Evolutionary conservation across 1,140 invertebrate genomes (phyloP), one percentile per base, ranked within the genome.

Genomic region (Agrilus planipennis): DNA sequence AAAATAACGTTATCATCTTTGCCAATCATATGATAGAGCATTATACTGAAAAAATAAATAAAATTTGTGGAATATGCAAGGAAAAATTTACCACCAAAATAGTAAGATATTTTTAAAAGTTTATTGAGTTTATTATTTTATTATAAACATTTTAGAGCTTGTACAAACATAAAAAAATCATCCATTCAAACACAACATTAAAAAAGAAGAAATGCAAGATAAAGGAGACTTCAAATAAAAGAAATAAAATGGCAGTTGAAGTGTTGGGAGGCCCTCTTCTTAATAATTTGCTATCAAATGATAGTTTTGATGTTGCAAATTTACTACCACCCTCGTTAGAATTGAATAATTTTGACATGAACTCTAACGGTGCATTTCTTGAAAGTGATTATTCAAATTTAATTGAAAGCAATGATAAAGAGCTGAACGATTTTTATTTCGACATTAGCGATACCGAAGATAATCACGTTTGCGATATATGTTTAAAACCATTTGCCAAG

Each of bases 381-480:
- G 49, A 50, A 3, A 42, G 22, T 28, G 54, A 57, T 17, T 30
- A 50, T 3, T 56, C 57, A 34, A 49, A 47, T 39, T 52, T 52
- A 17, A 21, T 48, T 4, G 49, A 27, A 5, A 41, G 51, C 18
- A 50, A 48, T 35, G 49, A 51, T 2, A 49, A 49, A 29, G 49
- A 51, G 21, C 39, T 54, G 15, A 48, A 54, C 28, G 41, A 52
- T 44, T 54, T 58, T 22, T 52, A 53, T 47, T 53, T 58, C 27
- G 50, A 60, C 39, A 44, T 54, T 19, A 41, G 48, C 18, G 49
- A 52, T 16, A 34, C 37, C 47, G 30, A 52, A 37, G 46, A 49
- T 15, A 41, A 55, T 35, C 27, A 56, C 34, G 45, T 54, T 21
- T 75, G 72, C 59, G 70, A 73, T 53, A 70, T 74, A 39, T 75